These are phyloP conservation scores for Gymnogyps californianus DNA, from an alignment of 2,113 vertebrate species.

Conservation along the genomic window DNA sequence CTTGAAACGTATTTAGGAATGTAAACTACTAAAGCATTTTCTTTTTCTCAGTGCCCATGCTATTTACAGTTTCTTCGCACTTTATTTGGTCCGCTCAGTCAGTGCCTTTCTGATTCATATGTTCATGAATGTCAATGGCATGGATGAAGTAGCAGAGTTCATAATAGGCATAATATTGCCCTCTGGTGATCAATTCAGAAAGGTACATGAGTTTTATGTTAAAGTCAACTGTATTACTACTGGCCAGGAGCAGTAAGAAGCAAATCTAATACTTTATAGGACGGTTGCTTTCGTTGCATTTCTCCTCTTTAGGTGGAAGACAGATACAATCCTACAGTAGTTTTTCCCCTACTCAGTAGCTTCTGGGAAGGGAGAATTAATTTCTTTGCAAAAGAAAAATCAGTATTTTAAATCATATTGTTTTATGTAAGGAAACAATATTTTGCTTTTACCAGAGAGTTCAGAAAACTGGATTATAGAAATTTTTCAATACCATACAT, in stretches of 20 bases:
- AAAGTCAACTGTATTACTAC: background rate
- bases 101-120: background rate
- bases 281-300: background rate
- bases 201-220: background rate
- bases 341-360: background rate
- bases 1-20: background rate
- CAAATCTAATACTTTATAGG: background rate
- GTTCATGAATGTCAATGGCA: background rate
- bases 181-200: constrained; percentile 55
- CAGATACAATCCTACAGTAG: background rate
- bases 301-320: background rate
- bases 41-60: background rate
- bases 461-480: background rate
- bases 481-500: background rate
- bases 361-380: background rate
- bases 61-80: background rate
- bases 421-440: background rate
- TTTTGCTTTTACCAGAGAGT: background rate
- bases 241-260: background rate
- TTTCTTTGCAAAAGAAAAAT: background rate
- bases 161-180: constrained; percentile 58
- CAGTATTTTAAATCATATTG: background rate
- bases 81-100: background rate
- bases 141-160: background rate
- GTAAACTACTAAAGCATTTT: background rate